Percentiles rank a stretch among this genome's conserved stretches.
phyloP scores from a whole-genome alignment of 2,888 invertebrate species.

The Nowickia ferox region DNA sequence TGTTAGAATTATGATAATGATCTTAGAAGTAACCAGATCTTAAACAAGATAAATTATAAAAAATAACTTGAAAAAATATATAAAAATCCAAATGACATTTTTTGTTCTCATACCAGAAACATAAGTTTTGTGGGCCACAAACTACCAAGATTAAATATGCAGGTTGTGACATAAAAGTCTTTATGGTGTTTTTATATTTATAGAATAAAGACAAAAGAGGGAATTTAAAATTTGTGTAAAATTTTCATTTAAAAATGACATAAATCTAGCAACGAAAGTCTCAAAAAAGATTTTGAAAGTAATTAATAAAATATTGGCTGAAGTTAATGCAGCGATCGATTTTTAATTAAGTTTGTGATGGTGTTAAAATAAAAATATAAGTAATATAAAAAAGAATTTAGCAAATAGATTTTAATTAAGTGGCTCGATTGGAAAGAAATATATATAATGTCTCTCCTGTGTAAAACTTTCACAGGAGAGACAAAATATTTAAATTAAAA shows the following conservation, averaged over 20 bases:
- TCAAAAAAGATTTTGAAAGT: background rate
- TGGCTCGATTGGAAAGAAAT: too few relatives aligned
- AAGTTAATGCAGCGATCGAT: too few relatives aligned
- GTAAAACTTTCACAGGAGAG: too few relatives aligned
- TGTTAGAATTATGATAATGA: slow-evolving; percentile 69
- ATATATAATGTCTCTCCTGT: too few relatives aligned
- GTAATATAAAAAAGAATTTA: too few relatives aligned
- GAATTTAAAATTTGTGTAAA: background rate
- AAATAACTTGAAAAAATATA: slow-evolving; percentile 6
- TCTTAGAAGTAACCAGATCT: slow-evolving; percentile 67
- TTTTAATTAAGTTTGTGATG: too few relatives aligned
- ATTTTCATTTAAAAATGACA: background rate
- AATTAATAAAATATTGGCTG: background rate
- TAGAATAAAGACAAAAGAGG: background rate
- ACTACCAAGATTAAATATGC: background rate
- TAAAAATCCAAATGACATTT: slow-evolving; percentile 49
- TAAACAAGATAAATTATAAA: slow-evolving; percentile 63
- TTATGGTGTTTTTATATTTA: slow-evolving; percentile 2
- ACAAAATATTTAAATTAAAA: too few relatives aligned
- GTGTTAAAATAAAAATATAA: too few relatives aligned
- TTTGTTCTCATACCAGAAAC: slow-evolving; percentile 8
- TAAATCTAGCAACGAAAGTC: background rate
- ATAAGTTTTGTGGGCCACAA: slow-evolving; percentile 10
- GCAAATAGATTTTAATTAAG: too few relatives aligned
- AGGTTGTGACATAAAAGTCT: slow-evolving; percentile 15